phyloP scores from a whole-genome alignment of 2,888 invertebrate species.

The Pedicia rivosa region DNA sequence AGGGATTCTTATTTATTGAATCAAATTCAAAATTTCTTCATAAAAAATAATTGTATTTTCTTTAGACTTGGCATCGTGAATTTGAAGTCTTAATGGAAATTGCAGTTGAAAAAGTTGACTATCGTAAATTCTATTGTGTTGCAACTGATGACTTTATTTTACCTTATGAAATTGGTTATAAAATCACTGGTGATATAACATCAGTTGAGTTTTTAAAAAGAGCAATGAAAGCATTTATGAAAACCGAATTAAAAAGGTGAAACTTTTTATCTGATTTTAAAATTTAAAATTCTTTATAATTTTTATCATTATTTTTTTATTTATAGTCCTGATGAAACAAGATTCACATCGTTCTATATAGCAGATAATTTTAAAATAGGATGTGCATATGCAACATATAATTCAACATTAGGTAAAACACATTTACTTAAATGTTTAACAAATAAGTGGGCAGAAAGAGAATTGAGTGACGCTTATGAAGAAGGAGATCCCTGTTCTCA shows the following conservation, averaged over 20 bases:
- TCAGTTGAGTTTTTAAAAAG: neutral
- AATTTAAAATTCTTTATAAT: too few relatives aligned
- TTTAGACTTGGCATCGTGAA: constrained; percentile 2
- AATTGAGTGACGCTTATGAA: neutral
- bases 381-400: neutral
- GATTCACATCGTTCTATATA: constrained; percentile 1
- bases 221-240: neutral
- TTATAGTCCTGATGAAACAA: neutral
- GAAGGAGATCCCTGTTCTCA: neutral
- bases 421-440: constrained; percentile 4
- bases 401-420: neutral
- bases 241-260: neutral
- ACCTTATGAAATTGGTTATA: neutral
- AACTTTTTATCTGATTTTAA: too few relatives aligned
- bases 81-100: constrained; percentile 2
- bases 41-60: too few relatives aligned
- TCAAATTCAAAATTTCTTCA: too few relatives aligned
- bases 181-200: neutral
- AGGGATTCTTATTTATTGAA: too few relatives aligned
- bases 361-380: constrained; percentile 1
- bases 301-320: too few relatives aligned
- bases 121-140: neutral
- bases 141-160: neutral
- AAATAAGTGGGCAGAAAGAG: neutral
- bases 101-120: neutral